phyloP scores from a whole-genome alignment of 2,797 vertebrate species.

The Acanthurus tractus region DNA sequence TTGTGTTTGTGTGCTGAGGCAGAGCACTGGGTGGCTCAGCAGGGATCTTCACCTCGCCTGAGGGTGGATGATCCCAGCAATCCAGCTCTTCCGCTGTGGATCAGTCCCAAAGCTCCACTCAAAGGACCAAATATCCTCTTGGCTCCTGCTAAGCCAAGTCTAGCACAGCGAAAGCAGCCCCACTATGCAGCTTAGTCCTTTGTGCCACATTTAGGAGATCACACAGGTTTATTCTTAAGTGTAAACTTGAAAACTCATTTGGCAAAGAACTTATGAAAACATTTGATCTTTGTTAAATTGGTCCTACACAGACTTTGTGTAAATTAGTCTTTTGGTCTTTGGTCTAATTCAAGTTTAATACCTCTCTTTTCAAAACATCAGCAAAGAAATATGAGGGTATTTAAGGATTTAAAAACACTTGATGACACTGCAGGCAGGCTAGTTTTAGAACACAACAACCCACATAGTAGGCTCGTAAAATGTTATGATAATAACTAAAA shows the following conservation, averaged over 20 bases:
- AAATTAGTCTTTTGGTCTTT: background rate
- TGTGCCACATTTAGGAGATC: conserved; percentile 11
- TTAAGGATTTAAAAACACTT: background rate
- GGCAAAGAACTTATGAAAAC: background rate
- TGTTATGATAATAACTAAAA: background rate
- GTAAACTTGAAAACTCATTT: background rate
- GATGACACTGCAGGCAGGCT: background rate
- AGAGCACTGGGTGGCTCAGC: conserved; percentile 57
- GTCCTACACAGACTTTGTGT: background rate
- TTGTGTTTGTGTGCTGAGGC: conserved; percentile 16
- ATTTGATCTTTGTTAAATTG: background rate
- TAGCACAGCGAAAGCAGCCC: background rate
- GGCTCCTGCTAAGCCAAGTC: conserved; percentile 19
- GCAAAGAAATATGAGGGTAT: background rate
- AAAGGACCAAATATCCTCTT: conserved; percentile 49
- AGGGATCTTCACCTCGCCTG: conserved; percentile 51
- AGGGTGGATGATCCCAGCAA: conserved; percentile 63
- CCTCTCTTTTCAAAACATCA: background rate
- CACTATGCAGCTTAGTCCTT: background rate
- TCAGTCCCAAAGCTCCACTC: conserved; percentile 64
- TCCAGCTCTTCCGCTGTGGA: conserved; percentile 58
- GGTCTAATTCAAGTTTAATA: background rate
- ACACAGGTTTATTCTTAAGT: background rate
- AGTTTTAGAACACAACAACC: background rate
- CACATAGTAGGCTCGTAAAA: background rate